A percentile compares a stretch with the other conserved stretches of the same genome.
Conservation (phyloP, 1,140 invertebrate species). For the Trypoxylus dichotomus region DNA sequence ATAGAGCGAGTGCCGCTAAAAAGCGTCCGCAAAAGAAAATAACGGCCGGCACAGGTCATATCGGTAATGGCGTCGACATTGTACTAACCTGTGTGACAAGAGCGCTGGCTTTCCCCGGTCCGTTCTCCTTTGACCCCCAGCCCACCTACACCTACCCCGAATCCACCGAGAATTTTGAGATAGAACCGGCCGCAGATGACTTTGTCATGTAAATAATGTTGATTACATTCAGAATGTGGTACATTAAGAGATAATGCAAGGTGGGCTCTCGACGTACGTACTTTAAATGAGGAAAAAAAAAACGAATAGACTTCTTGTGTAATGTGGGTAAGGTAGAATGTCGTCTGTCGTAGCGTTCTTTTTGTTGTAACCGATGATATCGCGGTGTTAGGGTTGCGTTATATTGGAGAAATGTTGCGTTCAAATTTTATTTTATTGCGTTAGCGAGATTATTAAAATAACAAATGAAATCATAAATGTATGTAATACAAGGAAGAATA, state of each 20-base stretch:
- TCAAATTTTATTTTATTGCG: conserved; percentile 1
- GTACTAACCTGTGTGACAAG: neutral
- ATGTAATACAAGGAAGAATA: too few species aligned
- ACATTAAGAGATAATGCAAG: conserved; percentile 10
- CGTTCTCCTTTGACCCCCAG: neutral
- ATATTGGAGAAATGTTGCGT: neutral
- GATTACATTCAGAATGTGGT: conserved; percentile 10
- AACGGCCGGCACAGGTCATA: neutral
- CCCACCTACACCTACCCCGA: neutral
- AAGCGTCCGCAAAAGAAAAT: neutral
- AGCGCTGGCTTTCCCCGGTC: too few species aligned
- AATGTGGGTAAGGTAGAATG: neutral
- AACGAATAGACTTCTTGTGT: neutral
- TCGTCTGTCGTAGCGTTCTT: neutral
- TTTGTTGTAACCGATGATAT: neutral
- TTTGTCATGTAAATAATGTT: conserved; percentile 20
- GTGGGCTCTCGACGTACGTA: neutral
- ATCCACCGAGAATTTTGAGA: neutral
- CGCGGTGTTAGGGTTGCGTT: neutral
- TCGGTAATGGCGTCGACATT: neutral
- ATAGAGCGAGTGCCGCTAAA: neutral
- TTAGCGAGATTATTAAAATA: neutral
- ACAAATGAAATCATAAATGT: neutral
- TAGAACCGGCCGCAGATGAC: neutral
- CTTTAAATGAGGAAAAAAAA: neutral